Conservation (phyloP, 2,113 vertebrate genomes). For the Epinephelus lanceolatus region DNA sequence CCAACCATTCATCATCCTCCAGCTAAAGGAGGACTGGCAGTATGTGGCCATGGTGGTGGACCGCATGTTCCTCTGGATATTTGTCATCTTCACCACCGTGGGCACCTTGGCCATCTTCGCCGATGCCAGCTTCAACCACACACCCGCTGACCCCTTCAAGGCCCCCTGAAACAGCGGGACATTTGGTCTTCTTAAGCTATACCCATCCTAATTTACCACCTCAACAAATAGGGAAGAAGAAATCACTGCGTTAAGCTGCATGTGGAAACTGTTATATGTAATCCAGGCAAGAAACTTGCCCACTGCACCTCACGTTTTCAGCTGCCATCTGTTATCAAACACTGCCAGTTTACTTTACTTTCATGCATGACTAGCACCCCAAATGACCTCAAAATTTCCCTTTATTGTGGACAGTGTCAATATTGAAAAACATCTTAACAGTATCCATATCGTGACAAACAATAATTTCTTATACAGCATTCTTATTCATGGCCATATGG, state of each 20-base stretch:
- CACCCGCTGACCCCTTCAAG: slow-evolving; percentile 85
- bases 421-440: background rate
- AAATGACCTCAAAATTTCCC: background rate
- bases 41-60: slow-evolving; percentile 89
- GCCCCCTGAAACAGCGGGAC: slow-evolving; percentile 35
- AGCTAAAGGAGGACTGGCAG: slow-evolving; percentile 89
- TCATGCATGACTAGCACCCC: background rate
- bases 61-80: slow-evolving; percentile 87
- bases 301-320: background rate
- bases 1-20: background rate
- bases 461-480: background rate
- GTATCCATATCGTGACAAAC: background rate
- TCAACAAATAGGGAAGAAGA: background rate
- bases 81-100: slow-evolving; percentile 86
- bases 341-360: background rate
- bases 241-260: background rate
- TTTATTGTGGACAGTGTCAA: background rate
- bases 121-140: slow-evolving; percentile 83
- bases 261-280: background rate
- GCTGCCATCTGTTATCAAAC: background rate
- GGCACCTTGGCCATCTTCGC: slow-evolving; percentile 86
- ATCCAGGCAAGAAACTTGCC: background rate
- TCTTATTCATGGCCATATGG: background rate
- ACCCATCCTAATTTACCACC: background rate
- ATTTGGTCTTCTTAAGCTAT: background rate